phyloP scores from a whole-genome alignment of 2,113 vertebrate species.

The Cryptotis parvus region DNA sequence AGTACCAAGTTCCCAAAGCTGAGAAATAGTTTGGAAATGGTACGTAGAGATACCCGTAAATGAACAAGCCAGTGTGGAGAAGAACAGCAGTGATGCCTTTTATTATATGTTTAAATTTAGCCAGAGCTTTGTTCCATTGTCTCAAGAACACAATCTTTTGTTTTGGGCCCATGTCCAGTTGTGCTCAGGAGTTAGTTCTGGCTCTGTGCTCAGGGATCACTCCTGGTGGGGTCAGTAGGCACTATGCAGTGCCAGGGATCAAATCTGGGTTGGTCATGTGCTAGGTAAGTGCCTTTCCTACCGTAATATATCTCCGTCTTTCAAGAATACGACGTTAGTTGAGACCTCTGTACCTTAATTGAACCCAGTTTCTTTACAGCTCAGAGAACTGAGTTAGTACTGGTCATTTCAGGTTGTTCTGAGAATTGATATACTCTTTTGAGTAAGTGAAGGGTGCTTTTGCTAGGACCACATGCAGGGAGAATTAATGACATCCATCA shows the following conservation, averaged over 20 bases:
- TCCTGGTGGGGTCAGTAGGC: too few species aligned
- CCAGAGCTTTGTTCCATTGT: background rate
- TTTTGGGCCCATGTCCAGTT: too few species aligned
- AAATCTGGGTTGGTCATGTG: too few species aligned
- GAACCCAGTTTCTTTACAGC: background rate
- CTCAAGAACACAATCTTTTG: background rate
- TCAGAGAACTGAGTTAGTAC: background rate
- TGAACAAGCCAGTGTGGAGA: background rate
- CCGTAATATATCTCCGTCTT: background rate
- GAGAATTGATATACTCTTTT: background rate
- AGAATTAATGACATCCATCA: constrained; percentile 64
- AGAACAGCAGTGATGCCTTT: background rate
- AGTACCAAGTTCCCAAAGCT: background rate
- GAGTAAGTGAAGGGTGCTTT: background rate
- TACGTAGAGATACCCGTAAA: background rate
- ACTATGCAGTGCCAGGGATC: too few species aligned
- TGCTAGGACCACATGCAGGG: background rate
- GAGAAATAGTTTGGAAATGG: too few species aligned
- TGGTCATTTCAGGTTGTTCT: background rate
- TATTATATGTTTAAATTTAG: background rate
- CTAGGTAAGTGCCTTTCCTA: too few species aligned
- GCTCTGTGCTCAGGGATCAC: too few species aligned
- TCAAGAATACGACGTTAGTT: background rate
- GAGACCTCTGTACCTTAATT: background rate
- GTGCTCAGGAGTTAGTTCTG: too few species aligned